Evolutionary conservation across 2,797 vertebrate species (phyloP), one percentile per base, ranked within the genome.

Genomic region (Parotocinclus haroldoi): DNA sequence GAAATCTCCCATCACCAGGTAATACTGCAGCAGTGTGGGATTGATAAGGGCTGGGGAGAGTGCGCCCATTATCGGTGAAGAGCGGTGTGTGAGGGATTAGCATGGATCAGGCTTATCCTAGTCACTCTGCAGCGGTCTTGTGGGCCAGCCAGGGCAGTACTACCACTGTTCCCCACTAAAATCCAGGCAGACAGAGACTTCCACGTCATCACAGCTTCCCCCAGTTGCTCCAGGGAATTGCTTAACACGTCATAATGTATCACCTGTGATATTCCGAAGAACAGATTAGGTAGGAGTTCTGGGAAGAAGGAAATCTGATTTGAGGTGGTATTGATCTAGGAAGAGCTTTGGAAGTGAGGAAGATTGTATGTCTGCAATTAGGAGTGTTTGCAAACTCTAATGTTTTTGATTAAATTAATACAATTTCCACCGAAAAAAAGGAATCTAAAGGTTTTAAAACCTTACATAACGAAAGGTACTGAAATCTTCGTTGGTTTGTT

Each of bases 21-120:
- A 83, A 88, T 85, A 79, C 80, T 50, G 76, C 42, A 46, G 69
- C 63, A 58, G 52, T 40, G 44, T 60, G 57, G 63, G 69, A 75
- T 72, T 76, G 77, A 75, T 75, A 77, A 78, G 64, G 67, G 64
- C 69, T 51, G 58, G 58, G 59, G 56, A 58, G 64, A 68, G 73
- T 64, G 61, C 9, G 17, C 18, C 64, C 71, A 68, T 73, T 76
- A 73, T 75, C 76, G 66, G 42, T 17, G 36, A 54, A 42, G 67
- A 73, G 51, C 10, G 49, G 62, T 61, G 68, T 73, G 72, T 68
- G 64, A 73, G 62, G 75, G 75, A 77, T 79, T 79, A 79, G 65
- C 73, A 73, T 66, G 73, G 75, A 79, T 79, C 75, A 77, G 68
- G 61, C 65, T 73, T 73, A 79, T 75, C 75, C 75, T 16, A 55